Evolutionary conservation across 1,140 invertebrate species (phyloP).

Genomic region (Calephelis virginiensis): DNA sequence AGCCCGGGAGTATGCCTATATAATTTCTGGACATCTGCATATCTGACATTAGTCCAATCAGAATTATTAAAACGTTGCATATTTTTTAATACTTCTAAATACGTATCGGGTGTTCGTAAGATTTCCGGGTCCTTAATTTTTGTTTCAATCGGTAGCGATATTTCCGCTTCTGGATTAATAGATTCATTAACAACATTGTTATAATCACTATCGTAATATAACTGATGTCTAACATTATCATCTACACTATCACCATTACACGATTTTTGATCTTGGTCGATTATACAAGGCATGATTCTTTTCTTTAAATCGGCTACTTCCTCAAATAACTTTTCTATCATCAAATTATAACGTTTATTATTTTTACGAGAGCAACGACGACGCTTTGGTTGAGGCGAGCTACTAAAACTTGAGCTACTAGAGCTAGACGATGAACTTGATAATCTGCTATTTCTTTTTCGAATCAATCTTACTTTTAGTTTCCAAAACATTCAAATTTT

Average conservation of each 20-base stretch:
- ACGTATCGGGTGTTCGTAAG: background rate
- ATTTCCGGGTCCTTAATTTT: background rate
- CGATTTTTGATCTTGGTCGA: background rate
- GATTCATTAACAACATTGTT: background rate
- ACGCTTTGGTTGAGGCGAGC: background rate
- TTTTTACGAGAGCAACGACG: background rate
- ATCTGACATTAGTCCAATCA: slow-evolving; percentile 3
- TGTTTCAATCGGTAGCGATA: background rate
- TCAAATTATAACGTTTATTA: background rate
- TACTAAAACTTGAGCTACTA: background rate
- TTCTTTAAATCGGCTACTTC: slow-evolving; percentile 1
- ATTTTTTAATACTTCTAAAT: background rate
- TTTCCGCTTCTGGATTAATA: background rate
- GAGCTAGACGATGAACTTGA: background rate
- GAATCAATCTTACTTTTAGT: background rate
- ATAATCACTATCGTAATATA: background rate
- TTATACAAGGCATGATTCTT: background rate
- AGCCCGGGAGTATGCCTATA: background rate
- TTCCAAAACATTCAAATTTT: background rate
- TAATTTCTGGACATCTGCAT: background rate
- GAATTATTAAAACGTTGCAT: background rate
- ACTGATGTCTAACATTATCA: background rate
- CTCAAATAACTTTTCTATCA: background rate
- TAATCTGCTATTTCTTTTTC: background rate
- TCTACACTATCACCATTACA: background rate